Base-by-base conservation (phyloP, 2,113 vertebrate species). In the western clawed frog (Xenopus tropicalis) region DNA sequence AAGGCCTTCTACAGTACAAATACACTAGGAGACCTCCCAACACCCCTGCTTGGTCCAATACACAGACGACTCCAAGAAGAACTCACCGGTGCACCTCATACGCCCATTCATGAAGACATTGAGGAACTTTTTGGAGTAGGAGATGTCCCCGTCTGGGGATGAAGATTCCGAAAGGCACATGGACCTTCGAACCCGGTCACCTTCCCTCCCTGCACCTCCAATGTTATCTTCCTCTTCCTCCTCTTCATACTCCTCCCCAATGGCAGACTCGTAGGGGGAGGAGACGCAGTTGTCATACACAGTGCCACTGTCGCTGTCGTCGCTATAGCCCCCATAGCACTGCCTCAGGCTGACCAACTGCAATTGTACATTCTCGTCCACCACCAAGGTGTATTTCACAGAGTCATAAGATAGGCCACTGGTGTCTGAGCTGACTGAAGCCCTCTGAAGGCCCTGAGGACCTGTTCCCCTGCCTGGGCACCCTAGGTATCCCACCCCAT, bases 21-120 rank as follows among this genome's bases (percentile, higher is more conserved):
- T 4, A 11, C 11, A 51, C 1, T 17, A 67, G 14, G 6, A 25
- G n/a, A 2, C 22, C 22, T 22, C 14, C 21, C 16, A 14, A 48
- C 11, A 48, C 46, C 46, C 11, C 12, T 48, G 10, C 46, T 37
- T 37, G 29, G 29, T 8, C 29, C 29, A 37, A 1, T 1, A 37
- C 29, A 37, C 29, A 37, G 29, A 37, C 29, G 10, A 8, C 66
- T 67, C 2, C 0, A 12, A 1, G 44, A 73, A 19, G 5, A 52
- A 98, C 97, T 96, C 91, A 99, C 97, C 98, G 78, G 97, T 98
- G 66, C 95, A 97, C 22, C 95, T 92, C 0, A 97, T 94, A 52
- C 91, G 93, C 46, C 97, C 95, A 0, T 96, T 98, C 95, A 98
- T 94, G 88, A 99, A 98, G 84, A 99, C 94, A 0, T 98, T 99